A percentile compares a stretch with the other conserved stretches of the same genome.
Conservation (phyloP, 2,888 invertebrate genomes). For the Mythimna pallens region DNA sequence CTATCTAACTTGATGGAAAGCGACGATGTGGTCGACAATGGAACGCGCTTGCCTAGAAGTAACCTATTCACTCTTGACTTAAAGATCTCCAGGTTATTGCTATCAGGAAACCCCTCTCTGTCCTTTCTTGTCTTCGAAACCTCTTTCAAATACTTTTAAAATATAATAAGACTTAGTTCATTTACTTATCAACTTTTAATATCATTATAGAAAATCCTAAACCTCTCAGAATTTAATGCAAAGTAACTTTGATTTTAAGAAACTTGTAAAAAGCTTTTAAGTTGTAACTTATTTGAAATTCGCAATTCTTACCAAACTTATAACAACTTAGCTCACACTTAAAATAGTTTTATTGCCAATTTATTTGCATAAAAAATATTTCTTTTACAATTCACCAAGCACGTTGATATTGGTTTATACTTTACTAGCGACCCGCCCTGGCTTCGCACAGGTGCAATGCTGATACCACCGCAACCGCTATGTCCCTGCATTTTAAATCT, state of each 20-base stretch:
- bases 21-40: too few species aligned
- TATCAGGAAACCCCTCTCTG: too few species aligned
- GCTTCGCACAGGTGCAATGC: too few species aligned
- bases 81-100: too few species aligned
- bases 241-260: constrained; percentile 12
- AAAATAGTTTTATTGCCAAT: constrained; percentile 15
- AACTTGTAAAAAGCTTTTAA: neutral
- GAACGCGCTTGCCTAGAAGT: too few species aligned
- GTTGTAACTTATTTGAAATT: constrained; percentile 25
- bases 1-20: too few species aligned
- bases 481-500: too few species aligned
- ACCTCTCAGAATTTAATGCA: constrained; percentile 11
- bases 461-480: too few species aligned
- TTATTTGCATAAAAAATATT: neutral
- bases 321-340: constrained; percentile 13
- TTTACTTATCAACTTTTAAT: constrained; percentile 27
- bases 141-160: neutral
- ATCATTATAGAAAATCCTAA: constrained; percentile 6
- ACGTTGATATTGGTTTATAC: constrained; percentile 12
- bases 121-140: too few species aligned
- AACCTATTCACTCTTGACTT: too few species aligned
- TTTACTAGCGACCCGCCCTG: too few species aligned
- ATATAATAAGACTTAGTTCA: neutral
- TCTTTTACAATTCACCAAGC: neutral
- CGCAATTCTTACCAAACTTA: constrained; percentile 20